Conservation (phyloP, 2,888 invertebrate species). For the Pristionchus exspectatus region DNA sequence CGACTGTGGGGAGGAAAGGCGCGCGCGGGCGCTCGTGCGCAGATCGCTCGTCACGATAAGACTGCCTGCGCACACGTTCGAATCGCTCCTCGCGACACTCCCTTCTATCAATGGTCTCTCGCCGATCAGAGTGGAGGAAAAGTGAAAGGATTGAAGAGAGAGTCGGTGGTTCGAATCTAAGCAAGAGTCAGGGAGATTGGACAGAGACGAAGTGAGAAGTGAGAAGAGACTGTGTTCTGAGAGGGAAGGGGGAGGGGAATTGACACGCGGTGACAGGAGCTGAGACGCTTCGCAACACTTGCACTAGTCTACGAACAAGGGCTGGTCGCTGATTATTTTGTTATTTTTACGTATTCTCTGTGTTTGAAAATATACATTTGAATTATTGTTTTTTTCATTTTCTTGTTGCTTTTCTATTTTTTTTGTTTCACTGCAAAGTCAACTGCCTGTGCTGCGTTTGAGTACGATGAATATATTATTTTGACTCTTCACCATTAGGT, state of each 20-base stretch:
- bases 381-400: not conserved
- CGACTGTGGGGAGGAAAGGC: no score
- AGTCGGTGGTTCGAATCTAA: no score
- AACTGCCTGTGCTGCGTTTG: no score
- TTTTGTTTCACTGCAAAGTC: not conserved
- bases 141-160: no score
- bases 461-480: no score
- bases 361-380: not conserved
- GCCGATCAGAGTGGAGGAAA: no score
- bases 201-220: no score
- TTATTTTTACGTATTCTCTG: not conserved
- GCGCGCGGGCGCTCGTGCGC: not conserved
- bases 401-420: not conserved
- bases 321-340: no score
- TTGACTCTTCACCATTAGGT: no score
- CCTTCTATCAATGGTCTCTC: no score
- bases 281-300: not conserved
- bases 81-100: not conserved
- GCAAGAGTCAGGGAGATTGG: no score
- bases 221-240: not conserved
- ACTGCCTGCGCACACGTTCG: not conserved
- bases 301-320: no score
- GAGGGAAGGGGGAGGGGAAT: not conserved
- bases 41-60: not conserved
- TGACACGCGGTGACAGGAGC: not conserved